Evolutionary conservation across 2,113 vertebrate genomes (phyloP).

Genomic region (Oreotrochilus melanogaster): DNA sequence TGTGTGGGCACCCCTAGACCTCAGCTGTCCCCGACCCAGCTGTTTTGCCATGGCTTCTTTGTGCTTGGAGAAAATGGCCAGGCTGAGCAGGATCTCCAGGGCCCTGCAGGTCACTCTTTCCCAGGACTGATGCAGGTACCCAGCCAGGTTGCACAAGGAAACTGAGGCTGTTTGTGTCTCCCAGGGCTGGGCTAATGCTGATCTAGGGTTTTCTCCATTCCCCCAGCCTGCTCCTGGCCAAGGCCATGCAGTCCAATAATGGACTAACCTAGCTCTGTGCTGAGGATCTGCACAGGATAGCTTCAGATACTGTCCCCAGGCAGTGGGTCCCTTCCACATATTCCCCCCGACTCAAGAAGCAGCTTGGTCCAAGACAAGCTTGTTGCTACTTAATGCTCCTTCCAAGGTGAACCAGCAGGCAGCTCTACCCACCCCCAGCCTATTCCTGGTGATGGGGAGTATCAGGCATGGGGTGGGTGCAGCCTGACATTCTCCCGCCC

Average conservation of each 20-base stretch:
- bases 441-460: rapidly evolving
- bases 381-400: background rate
- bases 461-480: rapidly evolving
- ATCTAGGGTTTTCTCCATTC: background rate
- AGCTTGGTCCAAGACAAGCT: background rate
- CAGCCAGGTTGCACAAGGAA: background rate
- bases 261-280: rapidly evolving
- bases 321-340: background rate
- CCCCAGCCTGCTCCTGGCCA: background rate
- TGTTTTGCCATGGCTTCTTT: background rate
- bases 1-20: background rate
- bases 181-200: background rate
- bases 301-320: background rate
- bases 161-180: background rate
- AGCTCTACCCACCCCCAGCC: background rate
- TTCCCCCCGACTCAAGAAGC: background rate
- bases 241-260: rapidly evolving
- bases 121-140: background rate
- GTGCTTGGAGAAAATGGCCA: background rate
- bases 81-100: background rate
- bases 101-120: background rate
- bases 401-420: background rate
- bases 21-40: background rate
- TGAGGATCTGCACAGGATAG: background rate
- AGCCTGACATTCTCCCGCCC: background rate